These are phyloP conservation scores for Plagodis dolabraria DNA, from an alignment of 2,888 invertebrate genomes.

Conservation along the genomic window DNA sequence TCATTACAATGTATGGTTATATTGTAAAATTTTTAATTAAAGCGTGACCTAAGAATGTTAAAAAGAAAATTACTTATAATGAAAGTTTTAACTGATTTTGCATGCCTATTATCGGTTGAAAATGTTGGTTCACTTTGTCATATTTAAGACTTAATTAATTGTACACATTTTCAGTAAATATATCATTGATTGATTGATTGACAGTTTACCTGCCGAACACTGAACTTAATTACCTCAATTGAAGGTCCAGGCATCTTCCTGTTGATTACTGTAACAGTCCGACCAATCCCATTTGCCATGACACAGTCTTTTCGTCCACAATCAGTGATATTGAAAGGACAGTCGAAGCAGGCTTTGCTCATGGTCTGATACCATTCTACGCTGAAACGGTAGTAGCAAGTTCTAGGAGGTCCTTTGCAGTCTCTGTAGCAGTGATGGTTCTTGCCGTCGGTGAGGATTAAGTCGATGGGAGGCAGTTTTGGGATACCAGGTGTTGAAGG, in stretches of 20 bases:
- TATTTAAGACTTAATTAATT: too few species aligned
- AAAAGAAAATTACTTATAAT: too few species aligned
- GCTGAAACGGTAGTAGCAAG: slow-evolving; percentile 30
- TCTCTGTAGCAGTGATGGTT: slow-evolving; percentile 31
- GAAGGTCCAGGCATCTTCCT: slow-evolving; percentile 91
- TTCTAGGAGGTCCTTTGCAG: slow-evolving; percentile 15
- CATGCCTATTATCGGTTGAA: too few species aligned
- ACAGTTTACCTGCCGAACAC: too few species aligned
- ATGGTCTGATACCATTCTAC: slow-evolving; percentile 34
- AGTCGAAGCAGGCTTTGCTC: slow-evolving; percentile 88
- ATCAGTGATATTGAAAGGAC: slow-evolving; percentile 88
- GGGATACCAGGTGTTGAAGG: neutral
- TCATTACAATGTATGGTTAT: too few species aligned
- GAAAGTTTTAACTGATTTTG: too few species aligned
- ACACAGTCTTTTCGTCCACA: slow-evolving; percentile 30
- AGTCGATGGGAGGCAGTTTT: slow-evolving; percentile 5
- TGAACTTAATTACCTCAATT: slow-evolving; percentile 84
- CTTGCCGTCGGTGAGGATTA: slow-evolving; percentile 20
- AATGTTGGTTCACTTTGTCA: too few species aligned
- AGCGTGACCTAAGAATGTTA: too few species aligned
- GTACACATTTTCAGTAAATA: too few species aligned
- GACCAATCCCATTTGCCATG: slow-evolving; percentile 23
- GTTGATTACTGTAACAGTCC: slow-evolving; percentile 86
- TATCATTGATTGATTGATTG: too few species aligned
- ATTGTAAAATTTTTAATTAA: too few species aligned